These are phyloP conservation scores for Andrena minutula DNA, from an alignment of 2,888 invertebrate species.

Conservation along the genomic window DNA sequence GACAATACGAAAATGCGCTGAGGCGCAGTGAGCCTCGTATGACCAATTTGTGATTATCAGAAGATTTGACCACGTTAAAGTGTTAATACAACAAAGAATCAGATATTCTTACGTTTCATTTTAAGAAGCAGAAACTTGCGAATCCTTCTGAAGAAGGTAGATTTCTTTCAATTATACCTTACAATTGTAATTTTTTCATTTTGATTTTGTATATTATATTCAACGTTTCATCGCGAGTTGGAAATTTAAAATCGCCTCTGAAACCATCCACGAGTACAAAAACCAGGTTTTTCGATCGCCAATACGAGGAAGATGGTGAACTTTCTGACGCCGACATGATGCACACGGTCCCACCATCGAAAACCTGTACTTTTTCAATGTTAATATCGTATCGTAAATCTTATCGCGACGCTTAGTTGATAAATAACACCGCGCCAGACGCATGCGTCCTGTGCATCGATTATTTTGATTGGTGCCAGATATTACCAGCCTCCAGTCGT, in stretches of 20 bases:
- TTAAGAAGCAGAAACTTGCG: background rate
- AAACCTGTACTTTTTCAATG: conserved; percentile 43
- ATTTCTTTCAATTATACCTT: too few relatives aligned
- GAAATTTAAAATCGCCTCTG: background rate
- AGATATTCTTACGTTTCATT: background rate
- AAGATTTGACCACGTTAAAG: too few relatives aligned
- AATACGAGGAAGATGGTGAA: background rate
- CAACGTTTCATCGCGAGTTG: background rate
- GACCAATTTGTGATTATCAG: too few relatives aligned
- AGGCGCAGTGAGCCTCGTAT: too few relatives aligned
- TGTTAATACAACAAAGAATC: too few relatives aligned
- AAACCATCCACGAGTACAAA: background rate
- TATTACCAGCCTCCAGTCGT: conserved; percentile 60
- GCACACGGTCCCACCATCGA: background rate
- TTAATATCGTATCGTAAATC: conserved; percentile 57
- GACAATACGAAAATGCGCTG: too few relatives aligned
- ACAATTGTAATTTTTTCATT: too few relatives aligned
- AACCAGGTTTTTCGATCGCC: background rate
- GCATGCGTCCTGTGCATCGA: conserved; percentile 70
- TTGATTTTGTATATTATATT: too few relatives aligned
- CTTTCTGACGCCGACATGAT: background rate
- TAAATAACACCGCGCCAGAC: conserved; percentile 61
- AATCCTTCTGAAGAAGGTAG: background rate
- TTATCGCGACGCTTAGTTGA: conserved; percentile 55
- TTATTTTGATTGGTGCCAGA: conserved; percentile 70